A percentile compares a stretch with the other conserved stretches of the same genome.
Evolutionary conservation across 2,113 vertebrate species (phyloP).

Genomic region (Varanus salvator): DNA sequence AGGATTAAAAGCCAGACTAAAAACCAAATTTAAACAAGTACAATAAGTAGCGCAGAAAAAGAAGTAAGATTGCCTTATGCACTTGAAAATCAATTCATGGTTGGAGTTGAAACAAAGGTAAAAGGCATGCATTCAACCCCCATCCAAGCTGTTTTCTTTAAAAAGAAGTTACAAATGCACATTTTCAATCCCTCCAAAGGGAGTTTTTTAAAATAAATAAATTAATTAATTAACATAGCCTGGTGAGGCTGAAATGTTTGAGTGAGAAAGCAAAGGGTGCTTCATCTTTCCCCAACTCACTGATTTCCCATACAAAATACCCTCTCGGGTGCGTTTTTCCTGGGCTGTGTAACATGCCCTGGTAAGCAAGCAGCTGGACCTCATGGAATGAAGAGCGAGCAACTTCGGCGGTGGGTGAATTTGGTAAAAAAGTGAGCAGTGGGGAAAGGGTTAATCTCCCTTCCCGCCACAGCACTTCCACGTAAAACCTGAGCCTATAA

Average conservation of each 20-base stretch:
- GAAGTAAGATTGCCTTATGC: not conserved
- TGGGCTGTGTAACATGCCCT: not conserved
- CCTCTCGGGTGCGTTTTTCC: not conserved
- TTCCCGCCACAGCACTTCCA: not conserved
- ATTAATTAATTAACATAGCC: no score
- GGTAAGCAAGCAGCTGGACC: not conserved
- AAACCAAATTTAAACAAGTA: no score
- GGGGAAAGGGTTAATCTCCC: not conserved
- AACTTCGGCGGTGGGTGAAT: not conserved
- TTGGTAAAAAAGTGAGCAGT: not conserved
- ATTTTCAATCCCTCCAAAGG: not conserved
- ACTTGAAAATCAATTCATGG: not conserved
- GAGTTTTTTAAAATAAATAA: not conserved
- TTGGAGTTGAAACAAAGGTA: not conserved
- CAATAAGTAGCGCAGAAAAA: no score
- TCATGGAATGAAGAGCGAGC: no score
- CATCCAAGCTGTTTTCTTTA: no score
- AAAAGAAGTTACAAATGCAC: not conserved
- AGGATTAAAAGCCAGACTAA: no score
- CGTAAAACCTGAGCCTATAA: not conserved
- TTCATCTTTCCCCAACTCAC: not conserved
- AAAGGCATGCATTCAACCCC: no score
- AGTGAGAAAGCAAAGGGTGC: not conserved
- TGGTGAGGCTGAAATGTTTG: not conserved
- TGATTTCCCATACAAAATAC: not conserved